Evolutionary conservation across 2,113 vertebrate species (phyloP).

Genomic region (Stigmatopora argus): DNA sequence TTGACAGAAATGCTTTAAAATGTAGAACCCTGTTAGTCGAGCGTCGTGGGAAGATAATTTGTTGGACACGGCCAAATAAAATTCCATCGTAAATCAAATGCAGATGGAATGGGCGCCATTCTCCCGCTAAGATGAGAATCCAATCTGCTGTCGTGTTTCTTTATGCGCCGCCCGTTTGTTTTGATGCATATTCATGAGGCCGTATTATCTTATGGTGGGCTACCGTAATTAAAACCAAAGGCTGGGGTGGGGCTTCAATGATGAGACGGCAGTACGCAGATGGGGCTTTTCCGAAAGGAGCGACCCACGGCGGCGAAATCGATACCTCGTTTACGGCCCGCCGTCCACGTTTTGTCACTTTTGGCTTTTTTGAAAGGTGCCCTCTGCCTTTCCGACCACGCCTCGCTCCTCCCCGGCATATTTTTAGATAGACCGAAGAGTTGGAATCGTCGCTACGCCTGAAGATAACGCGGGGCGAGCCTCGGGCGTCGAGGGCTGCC

Average conservation of each 20-base stretch:
- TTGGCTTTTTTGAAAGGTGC: constrained; percentile 18
- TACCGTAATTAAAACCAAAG: background rate
- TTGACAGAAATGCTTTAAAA: too few relatives aligned
- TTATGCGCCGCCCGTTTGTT: constrained; percentile 3
- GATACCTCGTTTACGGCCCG: constrained; percentile 55
- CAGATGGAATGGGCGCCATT: too few relatives aligned
- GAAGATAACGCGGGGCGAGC: constrained; percentile 64
- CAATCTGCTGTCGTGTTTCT: background rate
- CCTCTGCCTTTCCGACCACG: constrained; percentile 22
- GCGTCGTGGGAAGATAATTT: too few relatives aligned
- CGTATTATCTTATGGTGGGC: constrained; percentile 36
- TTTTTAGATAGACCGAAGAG: constrained; percentile 39
- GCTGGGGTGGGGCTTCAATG: background rate
- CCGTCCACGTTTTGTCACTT: constrained; percentile 46
- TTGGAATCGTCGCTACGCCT: constrained; percentile 38
- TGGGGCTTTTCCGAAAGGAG: constrained; percentile 43
- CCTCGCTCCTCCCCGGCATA: constrained; percentile 44
- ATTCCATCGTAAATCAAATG: too few relatives aligned
- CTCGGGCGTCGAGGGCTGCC: constrained; percentile 44
- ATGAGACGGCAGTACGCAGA: constrained; percentile 28
- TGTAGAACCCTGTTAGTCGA: too few relatives aligned
- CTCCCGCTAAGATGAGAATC: background rate
- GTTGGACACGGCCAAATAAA: too few relatives aligned
- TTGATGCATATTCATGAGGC: constrained; percentile 31
- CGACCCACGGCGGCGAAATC: constrained; percentile 54